Evolutionary conservation across 2,888 invertebrate species (phyloP).

Genomic region (Sarcophaga subvicina): DNA sequence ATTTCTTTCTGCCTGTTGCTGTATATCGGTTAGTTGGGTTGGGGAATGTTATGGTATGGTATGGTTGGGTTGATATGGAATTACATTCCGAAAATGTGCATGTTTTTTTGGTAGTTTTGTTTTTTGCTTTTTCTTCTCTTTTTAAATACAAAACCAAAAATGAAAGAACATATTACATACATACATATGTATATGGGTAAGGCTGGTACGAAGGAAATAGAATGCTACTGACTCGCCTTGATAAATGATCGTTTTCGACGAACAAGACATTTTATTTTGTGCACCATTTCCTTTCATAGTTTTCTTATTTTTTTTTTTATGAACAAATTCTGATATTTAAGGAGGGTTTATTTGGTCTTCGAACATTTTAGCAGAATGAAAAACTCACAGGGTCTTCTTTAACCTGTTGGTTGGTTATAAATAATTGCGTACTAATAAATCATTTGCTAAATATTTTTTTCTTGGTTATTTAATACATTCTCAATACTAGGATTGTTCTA

Average conservation of each 20-base stretch:
- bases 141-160: conserved; percentile 35
- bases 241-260: conserved; percentile 61
- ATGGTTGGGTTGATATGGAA: neutral
- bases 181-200: neutral
- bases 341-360: no score
- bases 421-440: no score
- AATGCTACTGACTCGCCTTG: conserved; percentile 63
- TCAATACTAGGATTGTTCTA: no score
- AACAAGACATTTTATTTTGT: conserved; percentile 51
- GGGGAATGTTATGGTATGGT: conserved; percentile 14
- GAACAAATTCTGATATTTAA: no score
- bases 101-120: conserved; percentile 40
- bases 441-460: no score
- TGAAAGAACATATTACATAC: neutral
- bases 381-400: no score
- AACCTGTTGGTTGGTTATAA: no score
- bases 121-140: conserved; percentile 12
- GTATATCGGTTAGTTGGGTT: conserved; percentile 18
- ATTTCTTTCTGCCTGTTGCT: conserved; percentile 63
- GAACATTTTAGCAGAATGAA: no score
- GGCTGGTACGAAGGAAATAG: conserved; percentile 17
- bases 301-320: neutral
- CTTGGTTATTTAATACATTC: no score
- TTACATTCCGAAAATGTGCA: conserved; percentile 10
- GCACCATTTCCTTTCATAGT: conserved; percentile 27